Evolutionary conservation across 2,888 invertebrate genomes (phyloP), one percentile per base, ranked within the genome.

Genomic region (Drosophila nr. fundita): DNA sequence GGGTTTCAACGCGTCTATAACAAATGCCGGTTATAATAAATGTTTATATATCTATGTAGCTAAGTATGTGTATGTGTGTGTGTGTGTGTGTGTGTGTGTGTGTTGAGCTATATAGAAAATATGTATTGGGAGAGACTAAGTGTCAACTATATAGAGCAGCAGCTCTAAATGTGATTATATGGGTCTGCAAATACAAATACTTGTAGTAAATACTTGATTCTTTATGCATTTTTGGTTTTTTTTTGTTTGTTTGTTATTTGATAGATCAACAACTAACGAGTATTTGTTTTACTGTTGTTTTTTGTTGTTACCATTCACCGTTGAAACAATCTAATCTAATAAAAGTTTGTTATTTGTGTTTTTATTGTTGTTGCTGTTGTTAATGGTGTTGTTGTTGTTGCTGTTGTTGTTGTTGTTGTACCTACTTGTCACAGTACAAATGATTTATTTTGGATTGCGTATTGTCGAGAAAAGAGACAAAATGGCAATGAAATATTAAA

Each of bases 371-470:
- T 60, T 68, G 59, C 54, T 42, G 66, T 59, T 62, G 55, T 50
- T 48, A 36, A 29, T 58, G 49, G 63, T 73, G 57, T 60, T 63
- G 62, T 52, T 66, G 73, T 69, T 65, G 38, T 64, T 67, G 45
- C 71, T 75, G 67, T 78, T 87, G 82, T 69, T 65, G 38, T 64
- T 67, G 45, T 73, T 75, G 67, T 78, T 87, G 82, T 89, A 89
- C 85, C 89, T 85, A 89, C 89, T 86, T 89, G 89, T 84, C 84
- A 79, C 55, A 76, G 73, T 74, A 82, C 73, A 84, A 83, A 83
- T 83, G 82, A 79, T 79, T 77, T 86, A 81, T 87, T 74, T 74
- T 73, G 84, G 61, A 38, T 79, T 80, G 67, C 66, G 71, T 68
- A 64, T 79, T 80, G 67, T 66, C 73, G 78, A 68, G 66, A 69